These are phyloP conservation scores for Temnothorax ravouxi DNA, from an alignment of 2,888 invertebrate genomes.

Conservation along the genomic window DNA sequence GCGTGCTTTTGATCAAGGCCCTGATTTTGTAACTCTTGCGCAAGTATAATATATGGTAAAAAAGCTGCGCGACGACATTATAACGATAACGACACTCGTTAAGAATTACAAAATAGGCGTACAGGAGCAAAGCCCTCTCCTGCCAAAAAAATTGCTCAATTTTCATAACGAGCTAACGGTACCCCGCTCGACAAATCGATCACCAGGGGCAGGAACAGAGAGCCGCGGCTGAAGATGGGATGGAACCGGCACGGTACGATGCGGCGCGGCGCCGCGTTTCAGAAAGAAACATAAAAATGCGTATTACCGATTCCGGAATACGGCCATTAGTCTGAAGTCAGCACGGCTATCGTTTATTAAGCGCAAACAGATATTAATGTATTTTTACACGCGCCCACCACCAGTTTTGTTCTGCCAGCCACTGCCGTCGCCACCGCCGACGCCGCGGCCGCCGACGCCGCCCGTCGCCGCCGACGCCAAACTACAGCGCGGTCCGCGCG, in stretches of 20 bases:
- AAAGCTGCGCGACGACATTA: too few relatives aligned
- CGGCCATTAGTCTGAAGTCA: slow-evolving; percentile 85
- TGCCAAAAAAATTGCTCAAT: slow-evolving; percentile 52
- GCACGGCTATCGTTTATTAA: slow-evolving; percentile 86
- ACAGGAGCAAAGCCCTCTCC: neutral
- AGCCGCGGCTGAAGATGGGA: slow-evolving; percentile 55
- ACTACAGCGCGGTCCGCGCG: slow-evolving; percentile 73
- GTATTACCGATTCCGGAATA: slow-evolving; percentile 84
- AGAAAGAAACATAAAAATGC: slow-evolving; percentile 80
- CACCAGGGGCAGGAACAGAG: slow-evolving; percentile 24
- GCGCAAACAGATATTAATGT: slow-evolving; percentile 87
- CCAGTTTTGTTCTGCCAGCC: slow-evolving; percentile 75
- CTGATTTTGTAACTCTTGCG: too few relatives aligned
- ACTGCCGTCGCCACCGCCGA: slow-evolving; percentile 64
- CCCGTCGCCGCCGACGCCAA: slow-evolving; percentile 68
- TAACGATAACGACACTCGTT: too few relatives aligned
- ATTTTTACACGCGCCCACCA: slow-evolving; percentile 84
- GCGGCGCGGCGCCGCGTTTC: slow-evolving; percentile 56
- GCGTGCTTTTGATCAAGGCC: neutral
- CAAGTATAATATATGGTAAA: too few relatives aligned
- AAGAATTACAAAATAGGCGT: too few relatives aligned
- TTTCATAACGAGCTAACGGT: slow-evolving; percentile 49
- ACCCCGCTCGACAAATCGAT: slow-evolving; percentile 49
- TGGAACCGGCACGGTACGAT: slow-evolving; percentile 48
- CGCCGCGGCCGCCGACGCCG: slow-evolving; percentile 67